Evolutionary conservation across 2,113 vertebrate species (phyloP).

Genomic region (Catharus minimus): DNA sequence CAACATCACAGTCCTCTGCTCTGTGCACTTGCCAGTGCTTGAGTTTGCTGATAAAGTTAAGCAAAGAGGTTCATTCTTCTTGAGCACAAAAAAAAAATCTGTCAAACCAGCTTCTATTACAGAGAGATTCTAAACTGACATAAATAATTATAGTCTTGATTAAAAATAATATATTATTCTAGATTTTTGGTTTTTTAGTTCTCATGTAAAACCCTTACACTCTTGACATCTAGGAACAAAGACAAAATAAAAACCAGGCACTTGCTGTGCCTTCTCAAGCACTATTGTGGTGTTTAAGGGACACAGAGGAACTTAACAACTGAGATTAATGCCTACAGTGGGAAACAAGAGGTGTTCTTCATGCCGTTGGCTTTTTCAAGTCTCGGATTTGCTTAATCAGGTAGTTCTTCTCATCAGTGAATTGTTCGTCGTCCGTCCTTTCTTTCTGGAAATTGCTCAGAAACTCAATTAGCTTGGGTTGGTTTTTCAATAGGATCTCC

Average conservation of each 20-base stretch:
- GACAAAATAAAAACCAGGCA: slow-evolving; percentile 61
- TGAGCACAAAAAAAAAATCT: not conserved
- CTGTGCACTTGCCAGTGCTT: not conserved
- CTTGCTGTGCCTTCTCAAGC: slow-evolving; percentile 61
- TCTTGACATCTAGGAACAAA: slow-evolving; percentile 68
- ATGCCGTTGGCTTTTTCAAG: slow-evolving; percentile 86
- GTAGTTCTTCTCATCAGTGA: slow-evolving; percentile 97
- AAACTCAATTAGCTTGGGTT: slow-evolving; percentile 95
- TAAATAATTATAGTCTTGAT: slow-evolving; percentile 69
- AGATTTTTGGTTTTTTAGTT: slow-evolving; percentile 59
- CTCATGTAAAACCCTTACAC: slow-evolving; percentile 64
- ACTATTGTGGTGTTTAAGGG: slow-evolving; percentile 40
- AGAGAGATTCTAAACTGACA: slow-evolving; percentile 55
- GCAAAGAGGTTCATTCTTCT: slow-evolving; percentile 23
- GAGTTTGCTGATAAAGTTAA: not conserved
- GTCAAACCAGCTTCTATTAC: slow-evolving; percentile 15
- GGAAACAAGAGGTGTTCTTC: slow-evolving; percentile 26
- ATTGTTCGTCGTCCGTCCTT: slow-evolving; percentile 93
- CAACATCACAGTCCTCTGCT: not conserved
- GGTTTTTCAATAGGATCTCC: slow-evolving; percentile 98
- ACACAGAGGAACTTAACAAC: slow-evolving; percentile 32
- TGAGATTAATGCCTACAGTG: not conserved
- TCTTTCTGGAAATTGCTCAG: slow-evolving; percentile 96
- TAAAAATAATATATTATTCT: slow-evolving; percentile 75
- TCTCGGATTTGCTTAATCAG: slow-evolving; percentile 97